Evolutionary conservation across 2,888 invertebrate species (phyloP), one percentile per base, ranked within the genome.

Genomic region (Caradrina clavipalpis): DNA sequence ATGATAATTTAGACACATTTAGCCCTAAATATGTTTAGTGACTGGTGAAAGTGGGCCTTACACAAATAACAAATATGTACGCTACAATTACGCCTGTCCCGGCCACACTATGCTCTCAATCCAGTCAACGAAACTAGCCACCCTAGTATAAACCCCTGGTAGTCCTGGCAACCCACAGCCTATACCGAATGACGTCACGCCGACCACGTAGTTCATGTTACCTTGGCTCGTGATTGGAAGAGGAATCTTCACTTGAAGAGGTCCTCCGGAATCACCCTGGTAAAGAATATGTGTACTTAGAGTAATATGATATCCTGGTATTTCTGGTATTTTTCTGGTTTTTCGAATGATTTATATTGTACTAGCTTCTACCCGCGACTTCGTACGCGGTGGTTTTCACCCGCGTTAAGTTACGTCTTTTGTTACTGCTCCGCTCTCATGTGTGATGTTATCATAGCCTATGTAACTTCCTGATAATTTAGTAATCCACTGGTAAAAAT

Each of bases 191-290:
- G 93, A 91, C 63, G 93, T 93, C 73, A 94, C 87, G 4, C 93
- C 95, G 7, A 95, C 80, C 15, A 94, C 70, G 53, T 89, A 86
- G 76, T 92, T 89, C 75, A 95, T 87, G 1, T 75, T 72, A 0
- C 89, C 88, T 31, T 86, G 71, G 0, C 70, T 64, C 0, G 69
- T 62, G 0, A 82, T 64, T 7, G 84, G 82, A 0, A 91, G 69
- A 0, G 81, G 72, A 42, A 90, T 88, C 42, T 87, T 85, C 26
- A 97, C 88, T 81, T 96, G 94, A 7, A 98, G 91, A 0, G 98
- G 98, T 6, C 97, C 97, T 15, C 98, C 98, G 2, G 97, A 97
- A 89, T 98, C 98, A 58, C 98, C 98, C 97, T 97, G 0, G 0
- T 11, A 17, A 89, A 78, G 60, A 15, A 51, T 39, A 15, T 21